Evolutionary conservation across 2,888 invertebrate species (phyloP).

Genomic region (Chrysotoxum bicinctum): DNA sequence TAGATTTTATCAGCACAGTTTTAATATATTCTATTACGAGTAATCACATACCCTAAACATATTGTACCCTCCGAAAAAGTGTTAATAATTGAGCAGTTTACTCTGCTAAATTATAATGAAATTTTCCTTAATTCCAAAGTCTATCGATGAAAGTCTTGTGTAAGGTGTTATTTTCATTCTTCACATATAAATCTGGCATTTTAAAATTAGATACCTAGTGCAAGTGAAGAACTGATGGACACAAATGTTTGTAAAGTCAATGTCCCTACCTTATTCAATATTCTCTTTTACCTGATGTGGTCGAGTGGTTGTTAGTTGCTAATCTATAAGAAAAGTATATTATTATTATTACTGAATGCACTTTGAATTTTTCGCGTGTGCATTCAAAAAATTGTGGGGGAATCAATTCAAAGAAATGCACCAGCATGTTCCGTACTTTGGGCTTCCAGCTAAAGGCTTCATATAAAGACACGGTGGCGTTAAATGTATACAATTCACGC

Average conservation of each 20-base stretch:
- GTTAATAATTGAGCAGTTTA: too few relatives aligned
- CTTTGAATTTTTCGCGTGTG: slow-evolving; percentile 5
- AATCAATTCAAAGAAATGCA: slow-evolving; percentile 10
- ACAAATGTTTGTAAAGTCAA: not conserved
- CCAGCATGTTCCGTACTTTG: slow-evolving; percentile 5
- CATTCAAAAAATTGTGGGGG: not conserved
- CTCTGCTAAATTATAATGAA: too few relatives aligned
- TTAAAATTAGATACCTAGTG: too few relatives aligned
- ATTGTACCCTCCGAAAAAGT: too few relatives aligned
- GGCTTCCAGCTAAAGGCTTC: not conserved
- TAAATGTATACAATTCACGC: slow-evolving; percentile 4
- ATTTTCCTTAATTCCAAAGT: too few relatives aligned
- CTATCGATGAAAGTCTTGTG: too few relatives aligned
- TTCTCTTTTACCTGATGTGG: not conserved
- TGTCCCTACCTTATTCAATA: not conserved
- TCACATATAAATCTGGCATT: not conserved
- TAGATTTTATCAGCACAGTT: too few relatives aligned
- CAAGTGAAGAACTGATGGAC: not conserved
- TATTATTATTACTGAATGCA: not conserved
- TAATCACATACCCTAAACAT: too few relatives aligned
- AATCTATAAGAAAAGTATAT: not conserved
- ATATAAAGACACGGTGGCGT: not conserved
- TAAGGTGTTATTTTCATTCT: too few relatives aligned
- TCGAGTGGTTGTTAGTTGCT: not conserved
- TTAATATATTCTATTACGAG: too few relatives aligned